phyloP scores from a whole-genome alignment of 1,140 invertebrate species.

The Ectropis grisescens region DNA sequence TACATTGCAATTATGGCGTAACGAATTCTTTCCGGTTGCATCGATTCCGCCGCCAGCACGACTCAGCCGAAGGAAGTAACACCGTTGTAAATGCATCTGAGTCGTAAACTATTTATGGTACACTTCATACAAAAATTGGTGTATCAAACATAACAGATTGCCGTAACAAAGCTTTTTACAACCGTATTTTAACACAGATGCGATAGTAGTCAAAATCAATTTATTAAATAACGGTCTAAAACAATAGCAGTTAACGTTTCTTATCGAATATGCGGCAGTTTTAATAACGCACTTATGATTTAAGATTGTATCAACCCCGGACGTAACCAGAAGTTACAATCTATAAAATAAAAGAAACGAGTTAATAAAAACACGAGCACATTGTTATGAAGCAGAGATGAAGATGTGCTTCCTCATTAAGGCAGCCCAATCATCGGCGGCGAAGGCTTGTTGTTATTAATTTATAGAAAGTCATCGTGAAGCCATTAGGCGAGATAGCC shows the following conservation, averaged over 20 bases:
- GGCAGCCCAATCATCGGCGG: conserved; percentile 42
- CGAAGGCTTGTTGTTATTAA: conserved; percentile 59
- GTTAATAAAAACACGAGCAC: conserved; percentile 33
- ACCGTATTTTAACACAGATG: too few species aligned
- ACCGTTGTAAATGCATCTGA: conserved; percentile 21
- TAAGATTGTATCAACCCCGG: too few species aligned
- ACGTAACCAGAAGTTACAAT: conserved; percentile 27
- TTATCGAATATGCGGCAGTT: too few species aligned
- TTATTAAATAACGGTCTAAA: too few species aligned
- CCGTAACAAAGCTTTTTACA: too few species aligned
- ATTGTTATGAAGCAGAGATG: conserved; percentile 32
- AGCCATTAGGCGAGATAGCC: conserved; percentile 57
- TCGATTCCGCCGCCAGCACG: too few species aligned
- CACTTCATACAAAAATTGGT: too few species aligned
- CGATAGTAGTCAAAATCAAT: too few species aligned
- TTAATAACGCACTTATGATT: too few species aligned
- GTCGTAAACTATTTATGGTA: conserved; percentile 34
- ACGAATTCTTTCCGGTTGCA: conserved; percentile 34
- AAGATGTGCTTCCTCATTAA: conserved; percentile 58
- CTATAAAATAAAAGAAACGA: conserved; percentile 31
- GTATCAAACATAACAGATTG: conserved; percentile 22
- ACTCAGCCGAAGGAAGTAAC: conserved; percentile 22
- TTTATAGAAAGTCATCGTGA: conserved; percentile 65
- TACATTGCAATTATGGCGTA: too few species aligned
- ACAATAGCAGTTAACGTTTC: too few species aligned